Percentiles rank a stretch among this genome's conserved stretches.
These are phyloP conservation scores for Stenodema calcarata DNA, from an alignment of 2,888 invertebrate species.

Conservation along the genomic window DNA sequence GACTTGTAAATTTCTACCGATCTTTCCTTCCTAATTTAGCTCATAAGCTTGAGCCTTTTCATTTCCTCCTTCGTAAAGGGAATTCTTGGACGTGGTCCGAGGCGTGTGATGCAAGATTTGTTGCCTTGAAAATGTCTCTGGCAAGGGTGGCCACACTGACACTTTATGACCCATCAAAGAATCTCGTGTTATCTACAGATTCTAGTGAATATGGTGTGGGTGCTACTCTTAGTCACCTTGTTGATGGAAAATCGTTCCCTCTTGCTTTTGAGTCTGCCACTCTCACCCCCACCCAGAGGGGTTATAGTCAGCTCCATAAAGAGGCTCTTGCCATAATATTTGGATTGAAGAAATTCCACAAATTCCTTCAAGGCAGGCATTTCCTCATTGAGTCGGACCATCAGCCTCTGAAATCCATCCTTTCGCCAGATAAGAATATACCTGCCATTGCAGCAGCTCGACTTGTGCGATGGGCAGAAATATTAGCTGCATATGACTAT, in stretches of 20 bases:
- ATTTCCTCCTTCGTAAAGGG: too few species aligned
- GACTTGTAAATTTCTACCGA: neutral
- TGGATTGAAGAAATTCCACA: neutral
- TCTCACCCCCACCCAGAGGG: neutral
- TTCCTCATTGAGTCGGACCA: too few species aligned
- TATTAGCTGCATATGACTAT: constrained; percentile 9
- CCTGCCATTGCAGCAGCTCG: neutral
- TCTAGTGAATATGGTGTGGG: constrained; percentile 48
- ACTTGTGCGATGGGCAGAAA: neutral
- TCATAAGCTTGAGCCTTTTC: too few species aligned
- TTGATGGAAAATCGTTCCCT: neutral
- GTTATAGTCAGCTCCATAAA: neutral
- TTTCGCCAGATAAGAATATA: neutral
- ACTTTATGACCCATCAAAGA: constrained; percentile 43
- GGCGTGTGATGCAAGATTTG: neutral
- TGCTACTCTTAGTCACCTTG: constrained; percentile 16
- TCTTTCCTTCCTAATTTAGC: too few species aligned
- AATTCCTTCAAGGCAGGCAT: neutral
- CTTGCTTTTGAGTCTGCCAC: neutral
- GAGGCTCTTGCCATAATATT: neutral
- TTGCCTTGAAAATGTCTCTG: neutral
- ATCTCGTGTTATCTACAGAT: constrained; percentile 42
- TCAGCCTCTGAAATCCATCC: neutral
- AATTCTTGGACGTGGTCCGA: constrained; percentile 39
- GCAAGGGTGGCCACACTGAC: neutral